Base-by-base conservation (phyloP, 2,797 vertebrate genomes). In the Thalassophryne amazonica region DNA sequence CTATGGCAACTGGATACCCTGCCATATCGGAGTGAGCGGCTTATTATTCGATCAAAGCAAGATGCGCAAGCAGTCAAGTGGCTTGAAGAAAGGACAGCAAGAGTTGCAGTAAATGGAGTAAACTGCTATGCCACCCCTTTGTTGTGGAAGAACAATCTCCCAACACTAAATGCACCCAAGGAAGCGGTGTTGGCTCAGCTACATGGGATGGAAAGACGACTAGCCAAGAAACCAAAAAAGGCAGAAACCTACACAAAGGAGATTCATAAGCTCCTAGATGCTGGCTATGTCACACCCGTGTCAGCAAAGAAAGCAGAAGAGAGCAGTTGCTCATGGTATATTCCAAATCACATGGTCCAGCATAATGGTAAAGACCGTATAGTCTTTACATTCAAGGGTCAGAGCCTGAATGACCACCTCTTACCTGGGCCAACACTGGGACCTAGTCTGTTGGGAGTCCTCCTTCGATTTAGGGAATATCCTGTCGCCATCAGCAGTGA, bases 321-420 rank as follows among this genome's bases (percentile, higher is more conserved):
- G 30, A 30, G 11, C 19, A 28, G 15, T 24, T 2, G 10, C 20
- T 59, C 24, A 0, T 55, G 52, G 32, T 55, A 24, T 7, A 56
- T 56, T 8, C 52, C 27, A 0, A 41, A 56, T 27, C 41, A 46
- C 27, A 24, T 46, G 25, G 39, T 54, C 9, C 22, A 34, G 1
- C 55, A 59, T 16, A 59, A 59, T 8, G 29, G 21, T 0, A 59
- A 59, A 11, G 5, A 41, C 19, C 29, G 36, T n/a, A 30, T 47
- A 23, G 14, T 6, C 3, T 37, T 35, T 7, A 6, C 7, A 7
- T 17, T 22, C 12, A 14, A n/a, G 2, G 27, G 31, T 15, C 31
- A 33, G 31, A 33, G 12, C 15, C 13, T 33, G 6, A 33, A 33
- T 15, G 31, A 33, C 6, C 5, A 33, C 16, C 31, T 33, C 31